Evolutionary conservation across 2,113 vertebrate genomes (phyloP).

Genomic region (Sarotherodon lohbergeri): DNA sequence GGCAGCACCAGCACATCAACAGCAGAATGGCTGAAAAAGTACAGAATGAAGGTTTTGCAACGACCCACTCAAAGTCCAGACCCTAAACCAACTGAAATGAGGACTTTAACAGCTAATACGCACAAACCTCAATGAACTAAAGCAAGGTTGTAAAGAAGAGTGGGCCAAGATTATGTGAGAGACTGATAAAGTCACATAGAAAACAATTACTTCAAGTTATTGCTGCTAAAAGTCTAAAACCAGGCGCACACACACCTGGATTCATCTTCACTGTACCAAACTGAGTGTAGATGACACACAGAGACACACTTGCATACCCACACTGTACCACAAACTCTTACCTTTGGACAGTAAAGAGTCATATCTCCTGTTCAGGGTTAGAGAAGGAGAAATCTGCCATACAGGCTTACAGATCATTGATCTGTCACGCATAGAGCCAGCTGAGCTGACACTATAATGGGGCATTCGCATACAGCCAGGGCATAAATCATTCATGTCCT

Average conservation of each 20-base stretch:
- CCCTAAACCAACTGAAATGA: neutral
- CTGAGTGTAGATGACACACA: neutral
- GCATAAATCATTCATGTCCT: constrained; percentile 45
- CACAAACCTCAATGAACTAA: neutral
- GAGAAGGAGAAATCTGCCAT: neutral
- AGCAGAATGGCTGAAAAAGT: neutral
- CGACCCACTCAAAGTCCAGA: neutral
- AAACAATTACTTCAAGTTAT: neutral
- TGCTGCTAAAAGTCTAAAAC: neutral
- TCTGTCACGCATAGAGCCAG: constrained; percentile 7
- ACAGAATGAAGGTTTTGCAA: neutral
- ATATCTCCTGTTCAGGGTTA: neutral
- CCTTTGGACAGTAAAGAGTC: neutral
- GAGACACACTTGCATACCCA: neutral
- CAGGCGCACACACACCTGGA: neutral
- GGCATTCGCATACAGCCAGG: neutral
- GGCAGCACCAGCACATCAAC: neutral
- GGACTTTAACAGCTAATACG: neutral
- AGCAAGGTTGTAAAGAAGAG: neutral
- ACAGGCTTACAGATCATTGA: constrained; percentile 9
- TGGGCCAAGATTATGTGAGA: neutral
- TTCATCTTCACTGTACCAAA: neutral
- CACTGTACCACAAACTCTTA: neutral
- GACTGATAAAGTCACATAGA: neutral
- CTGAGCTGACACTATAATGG: constrained; percentile 8